phyloP scores from a whole-genome alignment of 2,888 invertebrate genomes.

The Seira musarum region DNA sequence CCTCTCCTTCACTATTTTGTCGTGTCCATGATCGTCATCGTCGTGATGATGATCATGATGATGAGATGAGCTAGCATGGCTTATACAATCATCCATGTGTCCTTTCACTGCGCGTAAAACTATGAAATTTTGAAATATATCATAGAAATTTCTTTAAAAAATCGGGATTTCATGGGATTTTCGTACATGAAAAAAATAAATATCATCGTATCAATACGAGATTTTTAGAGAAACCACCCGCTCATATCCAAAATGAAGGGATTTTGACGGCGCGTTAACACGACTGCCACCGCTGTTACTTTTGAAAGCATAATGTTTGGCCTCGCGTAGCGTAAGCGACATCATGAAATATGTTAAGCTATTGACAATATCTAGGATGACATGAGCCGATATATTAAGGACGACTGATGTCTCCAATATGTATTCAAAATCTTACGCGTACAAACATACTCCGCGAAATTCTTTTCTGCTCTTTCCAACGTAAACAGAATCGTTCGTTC shows the following conservation, averaged over 20 bases:
- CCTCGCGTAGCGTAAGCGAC: conserved; percentile 26
- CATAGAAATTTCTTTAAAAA: no score
- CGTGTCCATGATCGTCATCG: conserved; percentile 30
- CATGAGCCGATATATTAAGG: conserved; percentile 55
- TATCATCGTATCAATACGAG: not conserved
- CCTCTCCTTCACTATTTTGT: conserved; percentile 34
- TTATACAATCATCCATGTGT: no score
- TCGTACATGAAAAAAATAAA: no score
- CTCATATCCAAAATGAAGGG: not conserved
- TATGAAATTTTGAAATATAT: no score
- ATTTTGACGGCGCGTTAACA: conserved; percentile 12
- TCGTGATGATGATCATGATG: conserved; percentile 1
- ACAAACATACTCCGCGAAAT: not conserved
- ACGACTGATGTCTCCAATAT: conserved; percentile 60
- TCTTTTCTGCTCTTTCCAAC: not conserved
- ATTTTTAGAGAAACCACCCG: conserved; percentile 1
- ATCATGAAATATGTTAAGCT: conserved; percentile 57
- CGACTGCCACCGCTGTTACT: conserved; percentile 25
- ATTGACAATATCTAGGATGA: conserved; percentile 62
- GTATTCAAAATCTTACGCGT: conserved; percentile 5
- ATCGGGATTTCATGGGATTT: no score
- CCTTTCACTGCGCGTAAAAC: no score
- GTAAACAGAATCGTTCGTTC: not conserved
- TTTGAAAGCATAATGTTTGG: conserved; percentile 56
- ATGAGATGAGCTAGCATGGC: no score